Percentiles rank a stretch among this genome's conserved stretches.
Conservation (phyloP, 2,888 invertebrate genomes). For the Melanostoma mellinum region DNA sequence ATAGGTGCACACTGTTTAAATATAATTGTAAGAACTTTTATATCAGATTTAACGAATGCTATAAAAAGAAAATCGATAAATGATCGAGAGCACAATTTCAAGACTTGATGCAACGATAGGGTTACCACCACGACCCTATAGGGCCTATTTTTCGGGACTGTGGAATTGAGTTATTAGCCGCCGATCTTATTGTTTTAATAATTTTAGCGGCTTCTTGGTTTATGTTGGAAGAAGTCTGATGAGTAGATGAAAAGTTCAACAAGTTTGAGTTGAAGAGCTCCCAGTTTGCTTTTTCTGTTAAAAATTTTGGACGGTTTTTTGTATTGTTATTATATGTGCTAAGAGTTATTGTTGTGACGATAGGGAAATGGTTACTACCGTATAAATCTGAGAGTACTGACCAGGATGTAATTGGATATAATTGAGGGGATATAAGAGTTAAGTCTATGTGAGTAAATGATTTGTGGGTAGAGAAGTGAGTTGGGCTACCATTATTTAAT, state of each 20-base stretch:
- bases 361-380: not conserved
- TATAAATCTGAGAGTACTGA: conserved; percentile 4
- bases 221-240: not conserved
- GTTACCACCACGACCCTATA: no score
- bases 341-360: conserved; percentile 4
- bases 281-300: conserved; percentile 1
- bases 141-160: no score
- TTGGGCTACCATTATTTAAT: not conserved
- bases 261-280: not conserved
- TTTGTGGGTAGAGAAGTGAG: not conserved
- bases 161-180: no score
- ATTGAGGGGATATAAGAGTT: not conserved
- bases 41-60: no score
- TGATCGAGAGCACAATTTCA: no score
- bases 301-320: conserved; percentile 1
- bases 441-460: not conserved
- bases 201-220: not conserved
- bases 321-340: not conserved
- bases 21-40: no score
- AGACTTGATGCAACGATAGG: no score
- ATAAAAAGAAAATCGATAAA: no score
- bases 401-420: no score
- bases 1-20: no score
- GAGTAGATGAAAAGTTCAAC: not conserved
- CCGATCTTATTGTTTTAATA: not conserved